Percentiles rank a stretch among this genome's conserved stretches.
These are phyloP conservation scores for Irena cyanogastra DNA, from an alignment of 2,113 vertebrate genomes.

Conservation along the genomic window DNA sequence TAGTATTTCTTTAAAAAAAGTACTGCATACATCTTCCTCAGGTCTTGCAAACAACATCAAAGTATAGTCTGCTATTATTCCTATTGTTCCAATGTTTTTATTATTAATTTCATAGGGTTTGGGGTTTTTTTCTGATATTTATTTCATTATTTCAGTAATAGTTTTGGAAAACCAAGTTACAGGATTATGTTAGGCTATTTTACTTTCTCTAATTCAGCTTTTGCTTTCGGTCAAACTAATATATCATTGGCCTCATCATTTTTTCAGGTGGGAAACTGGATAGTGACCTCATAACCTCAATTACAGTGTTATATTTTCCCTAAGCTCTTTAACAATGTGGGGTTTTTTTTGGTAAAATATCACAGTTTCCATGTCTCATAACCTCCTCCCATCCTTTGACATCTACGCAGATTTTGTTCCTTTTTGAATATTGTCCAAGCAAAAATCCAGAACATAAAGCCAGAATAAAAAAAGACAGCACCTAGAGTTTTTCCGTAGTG, in stretches of 20 bases:
- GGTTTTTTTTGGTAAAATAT: not conserved
- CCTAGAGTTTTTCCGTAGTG: not conserved
- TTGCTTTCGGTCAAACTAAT: not conserved
- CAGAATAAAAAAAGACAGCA: not conserved
- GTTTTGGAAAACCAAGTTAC: not conserved
- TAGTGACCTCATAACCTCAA: not conserved
- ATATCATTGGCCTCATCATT: not conserved
- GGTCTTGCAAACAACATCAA: not conserved
- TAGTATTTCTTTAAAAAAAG: not conserved
- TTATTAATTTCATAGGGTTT: not conserved
- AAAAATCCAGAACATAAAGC: not conserved
- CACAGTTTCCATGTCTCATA: not conserved
- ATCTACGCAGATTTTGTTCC: not conserved
- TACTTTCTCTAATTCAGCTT: not conserved
- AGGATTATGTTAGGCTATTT: not conserved
- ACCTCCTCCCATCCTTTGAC: not conserved
- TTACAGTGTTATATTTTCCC: not conserved
- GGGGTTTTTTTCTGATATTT: not conserved
- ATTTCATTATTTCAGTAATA: not conserved
- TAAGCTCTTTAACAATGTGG: not conserved
- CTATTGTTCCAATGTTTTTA: not conserved
- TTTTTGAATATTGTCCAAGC: not conserved
- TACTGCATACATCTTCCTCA: not conserved
- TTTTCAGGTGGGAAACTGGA: not conserved
- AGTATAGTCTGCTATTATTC: not conserved